These are phyloP conservation scores for Dinocampus coccinellae DNA, from an alignment of 2,888 invertebrate species.

Conservation along the genomic window DNA sequence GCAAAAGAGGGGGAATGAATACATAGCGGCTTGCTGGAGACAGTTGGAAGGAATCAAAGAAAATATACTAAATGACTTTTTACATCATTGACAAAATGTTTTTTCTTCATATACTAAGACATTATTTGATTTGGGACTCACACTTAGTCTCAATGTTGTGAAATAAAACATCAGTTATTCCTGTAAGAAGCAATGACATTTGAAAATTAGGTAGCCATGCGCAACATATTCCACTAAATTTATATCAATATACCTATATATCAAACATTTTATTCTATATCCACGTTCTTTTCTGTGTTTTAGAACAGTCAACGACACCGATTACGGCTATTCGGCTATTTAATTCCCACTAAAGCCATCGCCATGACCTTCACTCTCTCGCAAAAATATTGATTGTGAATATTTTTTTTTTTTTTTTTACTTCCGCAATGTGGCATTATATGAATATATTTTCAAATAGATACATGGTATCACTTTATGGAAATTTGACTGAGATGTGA, in stretches of 20 bases:
- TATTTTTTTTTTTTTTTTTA: constrained; percentile 16
- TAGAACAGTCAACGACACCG: neutral
- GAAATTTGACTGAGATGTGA: too few species aligned
- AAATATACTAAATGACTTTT: too few species aligned
- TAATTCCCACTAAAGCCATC: neutral
- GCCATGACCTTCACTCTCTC: constrained; percentile 47
- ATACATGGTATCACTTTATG: too few species aligned
- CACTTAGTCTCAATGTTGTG: neutral
- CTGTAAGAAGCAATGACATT: neutral
- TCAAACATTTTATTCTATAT: neutral
- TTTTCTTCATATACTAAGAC: neutral
- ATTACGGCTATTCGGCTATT: neutral
- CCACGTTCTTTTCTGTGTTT: neutral
- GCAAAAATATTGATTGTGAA: constrained; percentile 47
- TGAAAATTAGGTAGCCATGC: constrained; percentile 48
- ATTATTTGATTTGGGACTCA: neutral
- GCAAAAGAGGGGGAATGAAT: too few species aligned
- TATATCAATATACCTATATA: too few species aligned
- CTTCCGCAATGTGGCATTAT: neutral
- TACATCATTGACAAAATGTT: neutral
- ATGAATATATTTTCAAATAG: neutral
- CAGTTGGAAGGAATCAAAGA: neutral
- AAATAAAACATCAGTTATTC: neutral
- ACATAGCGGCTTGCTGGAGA: too few species aligned
- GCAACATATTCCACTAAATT: constrained; percentile 46